These are phyloP conservation scores for Amphipyra tragopoginis DNA, from an alignment of 2,888 invertebrate genomes.

Conservation along the genomic window DNA sequence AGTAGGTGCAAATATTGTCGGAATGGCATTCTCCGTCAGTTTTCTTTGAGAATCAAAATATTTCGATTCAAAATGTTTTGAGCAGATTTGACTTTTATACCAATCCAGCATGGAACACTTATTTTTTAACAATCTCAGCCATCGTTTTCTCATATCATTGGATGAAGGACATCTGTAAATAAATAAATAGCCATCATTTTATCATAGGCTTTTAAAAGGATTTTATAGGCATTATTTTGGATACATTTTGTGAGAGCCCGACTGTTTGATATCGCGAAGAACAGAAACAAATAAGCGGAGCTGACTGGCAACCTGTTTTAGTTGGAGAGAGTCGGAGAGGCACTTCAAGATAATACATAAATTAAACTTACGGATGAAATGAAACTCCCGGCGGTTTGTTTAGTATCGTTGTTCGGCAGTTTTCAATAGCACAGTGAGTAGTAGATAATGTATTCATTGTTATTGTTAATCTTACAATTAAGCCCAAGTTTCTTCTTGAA, in stretches of 20 bases:
- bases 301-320: too few relatives aligned
- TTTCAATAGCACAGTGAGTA: constrained; percentile 75
- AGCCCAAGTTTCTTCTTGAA: neutral
- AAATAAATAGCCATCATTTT: neutral
- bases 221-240: too few relatives aligned
- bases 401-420: constrained; percentile 75
- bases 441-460: constrained; percentile 63
- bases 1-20: constrained; percentile 72
- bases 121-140: constrained; percentile 77
- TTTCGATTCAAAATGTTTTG: constrained; percentile 81
- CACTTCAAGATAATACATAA: neutral
- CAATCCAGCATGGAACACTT: constrained; percentile 78
- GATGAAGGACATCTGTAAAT: constrained; percentile 75
- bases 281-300: too few relatives aligned
- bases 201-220: neutral
- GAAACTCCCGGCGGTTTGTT: constrained; percentile 76
- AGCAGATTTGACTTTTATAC: constrained; percentile 80
- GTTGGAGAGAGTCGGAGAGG: too few relatives aligned
- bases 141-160: constrained; percentile 77
- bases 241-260: too few relatives aligned
- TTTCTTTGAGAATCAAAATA: constrained; percentile 77
- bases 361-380: constrained; percentile 76
- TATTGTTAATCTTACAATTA: neutral
- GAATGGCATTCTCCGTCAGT: constrained; percentile 77
- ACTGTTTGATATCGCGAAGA: too few relatives aligned